These are phyloP conservation scores for Prenolepis imparis DNA, from an alignment of 2,888 invertebrate species.

Conservation along the genomic window DNA sequence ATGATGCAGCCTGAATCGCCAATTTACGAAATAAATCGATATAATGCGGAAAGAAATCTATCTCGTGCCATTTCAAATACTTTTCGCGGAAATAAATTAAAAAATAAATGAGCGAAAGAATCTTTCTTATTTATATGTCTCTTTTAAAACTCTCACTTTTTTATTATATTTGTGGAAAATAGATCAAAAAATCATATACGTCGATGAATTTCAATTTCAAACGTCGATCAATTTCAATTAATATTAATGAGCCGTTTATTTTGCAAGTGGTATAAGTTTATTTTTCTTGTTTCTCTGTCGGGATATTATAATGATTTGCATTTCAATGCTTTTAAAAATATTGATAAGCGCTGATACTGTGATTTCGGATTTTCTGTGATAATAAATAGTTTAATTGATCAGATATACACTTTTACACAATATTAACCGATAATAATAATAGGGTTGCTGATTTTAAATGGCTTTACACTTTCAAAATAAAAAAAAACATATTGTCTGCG, in stretches of 20 bases:
- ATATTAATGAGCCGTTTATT: not conserved
- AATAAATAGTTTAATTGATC: too few species aligned
- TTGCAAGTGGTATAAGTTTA: too few species aligned
- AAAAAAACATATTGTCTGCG: too few species aligned
- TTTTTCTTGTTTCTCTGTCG: too few species aligned
- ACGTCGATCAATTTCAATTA: not conserved
- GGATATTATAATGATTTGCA: too few species aligned
- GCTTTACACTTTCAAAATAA: too few species aligned
- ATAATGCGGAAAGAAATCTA: not conserved
- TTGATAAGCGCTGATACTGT: too few species aligned
- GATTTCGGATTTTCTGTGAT: too few species aligned
- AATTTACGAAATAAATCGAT: constrained; percentile 15
- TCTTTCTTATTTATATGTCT: not conserved
- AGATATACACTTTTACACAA: too few species aligned
- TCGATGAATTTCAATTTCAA: not conserved
- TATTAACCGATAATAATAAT: too few species aligned
- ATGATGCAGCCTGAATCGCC: constrained; percentile 29
- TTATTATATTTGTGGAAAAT: not conserved
- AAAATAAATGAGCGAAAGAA: not conserved
- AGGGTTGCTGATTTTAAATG: too few species aligned
- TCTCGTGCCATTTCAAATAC: not conserved
- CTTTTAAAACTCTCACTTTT: constrained; percentile 2
- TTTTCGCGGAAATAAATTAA: not conserved
- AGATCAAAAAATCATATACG: not conserved
- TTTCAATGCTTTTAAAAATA: too few species aligned